These are phyloP conservation scores for Epicauta chinensis DNA, from an alignment of 1,140 invertebrate genomes.

Conservation along the genomic window DNA sequence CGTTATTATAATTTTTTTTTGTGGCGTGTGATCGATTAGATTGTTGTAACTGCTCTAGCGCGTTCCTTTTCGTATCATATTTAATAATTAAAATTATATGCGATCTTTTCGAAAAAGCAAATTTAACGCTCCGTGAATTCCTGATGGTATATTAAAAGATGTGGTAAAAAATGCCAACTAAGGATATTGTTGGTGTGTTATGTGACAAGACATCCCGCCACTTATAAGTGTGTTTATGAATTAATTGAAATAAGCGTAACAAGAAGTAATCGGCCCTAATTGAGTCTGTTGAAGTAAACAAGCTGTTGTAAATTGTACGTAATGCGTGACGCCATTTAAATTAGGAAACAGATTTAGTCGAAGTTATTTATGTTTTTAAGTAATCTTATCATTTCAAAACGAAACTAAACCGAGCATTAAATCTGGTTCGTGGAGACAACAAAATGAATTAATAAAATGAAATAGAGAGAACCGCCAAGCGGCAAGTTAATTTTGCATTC, in stretches of 20 bases:
- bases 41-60: too few relatives aligned
- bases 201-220: too few relatives aligned
- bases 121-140: too few relatives aligned
- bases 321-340: constrained; percentile 28
- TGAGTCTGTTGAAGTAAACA: constrained; percentile 17
- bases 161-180: too few relatives aligned
- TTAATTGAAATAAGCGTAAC: too few relatives aligned
- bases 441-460: constrained; percentile 36
- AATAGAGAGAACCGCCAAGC: constrained; percentile 10
- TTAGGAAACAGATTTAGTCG: constrained; percentile 27
- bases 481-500: constrained; percentile 34
- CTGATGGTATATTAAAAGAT: too few relatives aligned
- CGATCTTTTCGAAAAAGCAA: too few relatives aligned
- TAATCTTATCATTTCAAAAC: constrained; percentile 33
- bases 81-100: too few relatives aligned
- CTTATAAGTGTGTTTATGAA: too few relatives aligned
- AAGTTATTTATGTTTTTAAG: constrained; percentile 34
- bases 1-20: constrained; percentile 8
- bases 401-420: constrained; percentile 36
- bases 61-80: too few relatives aligned
- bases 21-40: too few relatives aligned
- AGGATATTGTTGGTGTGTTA: too few relatives aligned
- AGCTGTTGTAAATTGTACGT: constrained; percentile 18
- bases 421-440: constrained; percentile 30
- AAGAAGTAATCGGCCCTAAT: constrained; percentile 1